Evolutionary conservation across 2,113 vertebrate species (phyloP).

Genomic region (Eulemur rufifrons): DNA sequence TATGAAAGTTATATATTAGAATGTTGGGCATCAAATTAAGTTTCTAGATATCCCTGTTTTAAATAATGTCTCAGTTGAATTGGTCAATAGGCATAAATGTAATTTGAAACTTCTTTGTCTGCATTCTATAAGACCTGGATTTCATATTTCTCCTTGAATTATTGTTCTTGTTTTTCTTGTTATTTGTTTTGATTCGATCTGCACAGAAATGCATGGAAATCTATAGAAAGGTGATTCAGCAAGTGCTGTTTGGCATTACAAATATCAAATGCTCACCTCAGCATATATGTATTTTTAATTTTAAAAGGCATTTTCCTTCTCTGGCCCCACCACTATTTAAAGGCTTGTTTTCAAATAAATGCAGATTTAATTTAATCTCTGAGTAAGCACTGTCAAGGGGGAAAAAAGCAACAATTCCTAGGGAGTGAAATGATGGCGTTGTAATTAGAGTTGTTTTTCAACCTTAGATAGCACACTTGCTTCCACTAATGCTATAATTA

Average conservation of each 20-base stretch:
- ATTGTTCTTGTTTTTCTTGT: background rate
- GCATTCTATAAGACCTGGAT: background rate
- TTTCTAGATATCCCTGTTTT: slow-evolving; percentile 4
- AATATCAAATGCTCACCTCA: slow-evolving; percentile 4
- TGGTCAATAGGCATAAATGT: background rate
- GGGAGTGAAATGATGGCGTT: slow-evolving; percentile 47
- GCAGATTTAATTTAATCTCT: slow-evolving; percentile 58
- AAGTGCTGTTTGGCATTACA: background rate
- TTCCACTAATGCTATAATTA: slow-evolving; percentile 74
- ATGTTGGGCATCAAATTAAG: slow-evolving; percentile 10
- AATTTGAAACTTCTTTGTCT: slow-evolving; percentile 26
- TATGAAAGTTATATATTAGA: slow-evolving; percentile 9
- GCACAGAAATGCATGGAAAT: background rate
- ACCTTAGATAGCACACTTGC: background rate
- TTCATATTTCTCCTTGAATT: slow-evolving; percentile 30
- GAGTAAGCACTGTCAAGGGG: slow-evolving; percentile 46
- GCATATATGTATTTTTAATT: background rate
- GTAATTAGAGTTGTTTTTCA: slow-evolving; percentile 73
- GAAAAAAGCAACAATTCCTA: background rate
- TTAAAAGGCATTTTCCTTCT: slow-evolving; percentile 26
- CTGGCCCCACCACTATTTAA: slow-evolving; percentile 16
- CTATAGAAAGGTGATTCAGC: slow-evolving; percentile 17
- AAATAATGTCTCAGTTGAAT: slow-evolving; percentile 2
- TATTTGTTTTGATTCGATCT: slow-evolving; percentile 41
- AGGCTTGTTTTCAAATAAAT: slow-evolving; percentile 49